Base-by-base conservation (phyloP, 2,797 vertebrate species). In the Menidia menidia region DNA sequence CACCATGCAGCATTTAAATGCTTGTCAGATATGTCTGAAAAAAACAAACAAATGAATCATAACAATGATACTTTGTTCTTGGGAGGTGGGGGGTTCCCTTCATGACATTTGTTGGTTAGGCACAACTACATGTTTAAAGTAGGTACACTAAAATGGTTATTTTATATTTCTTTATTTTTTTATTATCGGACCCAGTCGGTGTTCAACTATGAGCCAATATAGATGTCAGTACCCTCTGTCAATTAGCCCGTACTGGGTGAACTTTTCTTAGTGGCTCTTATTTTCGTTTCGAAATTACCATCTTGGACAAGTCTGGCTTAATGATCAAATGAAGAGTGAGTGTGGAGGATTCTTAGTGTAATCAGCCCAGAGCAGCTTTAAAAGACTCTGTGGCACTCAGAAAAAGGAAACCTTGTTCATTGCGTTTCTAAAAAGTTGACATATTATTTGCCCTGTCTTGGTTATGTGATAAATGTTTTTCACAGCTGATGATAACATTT, bases 261-360 rank as follows among this genome's bases (percentile, higher is more conserved):
- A 82, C 77, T 74, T 79, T 57, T 75, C 57, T 30, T 30, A 64
- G 32, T 69, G 63, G 42, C 59, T 54, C 39, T 45, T 64, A 76
- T 82, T 82, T 79, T 59, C 45, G 62, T 72, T 78, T 73, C 66
- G 56, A 80, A 84, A 85, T 79, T 68, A 64, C 18, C 59, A 61
- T 68, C 72, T 61, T 62, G 33, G 56, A 80, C 63, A 77, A 75
- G 56, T 45, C 19, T 32, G 31, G 42, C 41, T 55, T 50, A 80
- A 65, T 70, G 48, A 52, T 75, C 48, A 71, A 74, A 84, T 78
- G 64, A 67, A 66, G 64, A 75, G 51, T 61, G 67, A 64, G 60
- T 30, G 43, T 4, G 16, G 56, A 74, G 25, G 72, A 66, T 77
- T 84, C 7, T 39, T 67, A 16, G 57, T 1, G 13, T 81, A 60